Base-by-base conservation (phyloP, 2,888 invertebrate species). In the Acronicta aceris region DNA sequence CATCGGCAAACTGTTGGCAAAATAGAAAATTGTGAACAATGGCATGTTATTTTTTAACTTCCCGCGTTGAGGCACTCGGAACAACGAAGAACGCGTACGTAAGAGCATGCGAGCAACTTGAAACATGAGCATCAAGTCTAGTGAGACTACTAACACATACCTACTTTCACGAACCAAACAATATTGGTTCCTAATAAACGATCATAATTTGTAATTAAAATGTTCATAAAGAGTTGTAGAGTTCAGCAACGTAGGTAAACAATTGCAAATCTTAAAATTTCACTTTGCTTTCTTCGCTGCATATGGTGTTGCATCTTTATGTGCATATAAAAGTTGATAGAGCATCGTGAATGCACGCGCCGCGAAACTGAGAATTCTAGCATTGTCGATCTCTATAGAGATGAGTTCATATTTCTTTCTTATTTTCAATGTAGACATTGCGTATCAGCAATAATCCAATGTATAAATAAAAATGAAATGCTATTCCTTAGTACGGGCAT, bases 1-100 rank as follows among this genome's bases (percentile, higher is more conserved):
- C 86, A 85, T 87, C 83, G 84, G 79, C 81, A 82, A 83, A 82
- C 79, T 87, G 87, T 85, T 86, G 88, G 89, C 76, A 88, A 91
- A 93, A 92, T 92, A 93, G 92, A 93, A 93, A 93, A 91, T 87
- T 75, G 76, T 76, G 82, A 90, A 93, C 91, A 92, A 93, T 91
- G 82, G 82, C 66, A 65, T 82, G 80, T 83, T 82, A 81, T 83
- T 86, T 87, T 86, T 88, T 88, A 80, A 85, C 83, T 89, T 89
- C 89, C 87, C 89, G 84, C 84, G 82, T 73, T 78, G 62, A 66
- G 65, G 69, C 70, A 59, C 50, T 77, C 65, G 76, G 75, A 74
- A 77, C 63, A 51, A 59, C 76, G 68, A 71, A 65, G 62, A 67
- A 70, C 61, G 61, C 53, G 55, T 65, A 67, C 71, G 65, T 76